Base-by-base conservation (phyloP, 2,797 vertebrate genomes). In the Menidia menidia region DNA sequence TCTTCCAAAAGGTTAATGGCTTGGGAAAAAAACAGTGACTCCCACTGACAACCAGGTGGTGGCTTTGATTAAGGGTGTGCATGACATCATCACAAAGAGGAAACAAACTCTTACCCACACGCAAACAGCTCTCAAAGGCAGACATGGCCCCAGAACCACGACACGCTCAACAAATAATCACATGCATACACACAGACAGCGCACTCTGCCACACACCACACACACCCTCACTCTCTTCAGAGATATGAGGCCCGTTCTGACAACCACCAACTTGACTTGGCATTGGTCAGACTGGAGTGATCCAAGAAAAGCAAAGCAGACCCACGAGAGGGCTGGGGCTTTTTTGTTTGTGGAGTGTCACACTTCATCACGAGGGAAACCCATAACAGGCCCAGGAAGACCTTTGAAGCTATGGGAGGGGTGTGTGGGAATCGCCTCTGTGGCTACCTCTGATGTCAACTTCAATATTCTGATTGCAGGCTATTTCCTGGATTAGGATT, bases 301-400 rank as follows among this genome's bases (percentile, higher is more conserved):
- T 93, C 92, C 92, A 93, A 92, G 89, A 92, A 91, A 92, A 94
- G 95, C 95, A 96, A 90, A 95, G 93, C 93, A 87, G 94, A 94
- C 92, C 94, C 94, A 93, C 89, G 94, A 96, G 96, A 95, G 95
- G 92, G 94, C 93, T 93, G 88, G 91, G 94, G 95, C 94, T 97
- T 96, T 96, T 92, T 96, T 98, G 96, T 98, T 97, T 98, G 96
- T 95, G 90, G 94, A 96, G 96, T 97, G 97, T 97, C 97, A 96
- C 94, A 95, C 95, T 96, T 94, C 95, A 97, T 97, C 96, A 97
- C 90, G 92, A 93, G 95, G 94, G 95, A 96, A 95, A 94, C 95
- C 96, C 95, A 90, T 94, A 96, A 96, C 95, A 95, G 94, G 91
- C 92, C 94, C 93, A 86, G 89, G 94, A 93, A 95, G 94, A 95